Conservation (phyloP, 30 jellyfish, hydroid and myxozoan species). For the Pseudorhiza aurosa region DNA sequence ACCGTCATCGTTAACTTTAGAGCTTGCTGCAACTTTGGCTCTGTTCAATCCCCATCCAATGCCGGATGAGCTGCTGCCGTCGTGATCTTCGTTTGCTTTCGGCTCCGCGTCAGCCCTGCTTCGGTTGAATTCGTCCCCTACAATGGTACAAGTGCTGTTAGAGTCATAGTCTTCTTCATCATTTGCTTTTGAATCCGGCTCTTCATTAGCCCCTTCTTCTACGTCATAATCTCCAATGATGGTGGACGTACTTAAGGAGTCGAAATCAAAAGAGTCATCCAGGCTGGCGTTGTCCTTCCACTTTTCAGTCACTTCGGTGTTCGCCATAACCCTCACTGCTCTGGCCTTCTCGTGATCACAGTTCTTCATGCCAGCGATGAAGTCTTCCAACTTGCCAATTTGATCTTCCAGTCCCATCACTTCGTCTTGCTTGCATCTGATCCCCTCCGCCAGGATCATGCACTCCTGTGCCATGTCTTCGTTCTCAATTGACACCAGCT, state of each 20-base stretch:
- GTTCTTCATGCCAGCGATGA: not conserved
- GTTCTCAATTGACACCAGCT: constrained; percentile 10
- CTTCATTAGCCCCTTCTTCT: not conserved
- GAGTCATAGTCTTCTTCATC: not conserved
- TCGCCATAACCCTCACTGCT: not conserved
- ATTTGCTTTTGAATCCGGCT: not conserved
- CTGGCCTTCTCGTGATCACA: not conserved
- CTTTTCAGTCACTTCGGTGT: not conserved
- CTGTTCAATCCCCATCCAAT: no score
- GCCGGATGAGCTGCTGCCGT: no score
- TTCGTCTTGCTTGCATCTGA: not conserved
- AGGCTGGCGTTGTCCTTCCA: not conserved
- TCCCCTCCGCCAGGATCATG: not conserved
- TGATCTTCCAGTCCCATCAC: not conserved
- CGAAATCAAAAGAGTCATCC: not conserved
- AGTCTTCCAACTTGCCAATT: not conserved
- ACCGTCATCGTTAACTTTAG: no score
- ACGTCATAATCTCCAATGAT: not conserved
- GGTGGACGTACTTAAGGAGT: not conserved
- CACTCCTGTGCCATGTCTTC: constrained; percentile 11
- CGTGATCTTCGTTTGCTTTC: no score
- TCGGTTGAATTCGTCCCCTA: no score
- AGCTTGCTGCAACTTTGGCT: no score
- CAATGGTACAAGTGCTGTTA: no score
- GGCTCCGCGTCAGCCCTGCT: no score